Conservation (phyloP, 2,888 invertebrate genomes). For the Tenthredo notha region DNA sequence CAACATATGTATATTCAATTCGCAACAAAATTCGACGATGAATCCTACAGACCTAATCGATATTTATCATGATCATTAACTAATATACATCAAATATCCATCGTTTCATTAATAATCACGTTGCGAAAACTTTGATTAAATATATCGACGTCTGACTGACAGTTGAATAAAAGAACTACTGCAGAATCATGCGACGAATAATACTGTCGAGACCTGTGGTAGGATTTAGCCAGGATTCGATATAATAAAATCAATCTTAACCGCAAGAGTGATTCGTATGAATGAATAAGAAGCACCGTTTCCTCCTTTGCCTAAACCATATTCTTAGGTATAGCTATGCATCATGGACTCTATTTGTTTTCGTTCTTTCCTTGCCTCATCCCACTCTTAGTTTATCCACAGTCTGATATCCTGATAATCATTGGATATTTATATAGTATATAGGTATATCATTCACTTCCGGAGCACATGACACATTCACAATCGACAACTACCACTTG, state of each 20-base stretch:
- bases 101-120: not conserved
- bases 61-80: not conserved
- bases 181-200: not conserved
- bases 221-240: not conserved
- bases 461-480: constrained; percentile 8
- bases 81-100: not conserved
- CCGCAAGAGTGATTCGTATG: not conserved
- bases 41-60: not conserved
- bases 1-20: not conserved
- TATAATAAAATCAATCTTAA: not conserved
- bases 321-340: not conserved
- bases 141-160: not conserved
- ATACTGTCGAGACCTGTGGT: not conserved
- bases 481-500: not conserved
- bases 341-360: not conserved
- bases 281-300: not conserved
- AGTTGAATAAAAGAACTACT: not conserved
- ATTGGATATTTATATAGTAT: not conserved
- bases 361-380: not conserved
- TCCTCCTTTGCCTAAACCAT: not conserved
- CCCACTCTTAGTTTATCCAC: not conserved
- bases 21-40: not conserved
- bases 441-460: not conserved
- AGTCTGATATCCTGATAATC: not conserved
- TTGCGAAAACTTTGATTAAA: not conserved